Evolutionary conservation across 2,888 invertebrate genomes (phyloP).

Genomic region (Heliconius hortense): DNA sequence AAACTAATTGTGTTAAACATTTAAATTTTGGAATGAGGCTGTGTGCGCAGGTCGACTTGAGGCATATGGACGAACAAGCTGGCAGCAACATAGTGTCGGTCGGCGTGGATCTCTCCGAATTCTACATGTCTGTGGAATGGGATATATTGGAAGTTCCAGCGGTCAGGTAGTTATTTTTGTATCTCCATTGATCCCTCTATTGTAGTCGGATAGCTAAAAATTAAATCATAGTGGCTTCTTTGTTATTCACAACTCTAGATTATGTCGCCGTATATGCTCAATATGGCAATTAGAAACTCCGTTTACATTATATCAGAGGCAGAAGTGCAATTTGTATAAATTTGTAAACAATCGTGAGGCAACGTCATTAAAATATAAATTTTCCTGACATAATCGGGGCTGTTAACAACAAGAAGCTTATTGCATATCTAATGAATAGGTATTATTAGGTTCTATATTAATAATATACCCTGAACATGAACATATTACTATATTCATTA

Average conservation of each 20-base stretch:
- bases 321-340: not conserved
- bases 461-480: not conserved
- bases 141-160: conserved; percentile 98
- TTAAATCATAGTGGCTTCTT: no score
- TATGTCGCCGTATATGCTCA: no score
- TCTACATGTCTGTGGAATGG: conserved; percentile 99
- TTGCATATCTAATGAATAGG: not conserved
- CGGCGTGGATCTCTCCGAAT: conserved; percentile 98
- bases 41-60: conserved; percentile 90
- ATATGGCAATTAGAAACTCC: no score
- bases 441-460: not conserved
- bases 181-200: not conserved
- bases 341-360: not conserved
- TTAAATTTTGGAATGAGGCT: conserved; percentile 47
- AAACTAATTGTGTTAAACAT: conserved; percentile 10
- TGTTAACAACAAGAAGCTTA: no score
- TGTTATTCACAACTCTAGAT: no score
- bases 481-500: not conserved
- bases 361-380: not conserved
- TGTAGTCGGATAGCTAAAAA: not conserved
- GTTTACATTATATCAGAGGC: not conserved
- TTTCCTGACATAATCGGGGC: no score
- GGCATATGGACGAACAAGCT: conserved; percentile 95
- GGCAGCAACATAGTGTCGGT: conserved; percentile 95
- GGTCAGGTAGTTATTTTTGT: conserved; percentile 84